Conservation (phyloP, 2,888 invertebrate genomes). For the Archips xylosteana region DNA sequence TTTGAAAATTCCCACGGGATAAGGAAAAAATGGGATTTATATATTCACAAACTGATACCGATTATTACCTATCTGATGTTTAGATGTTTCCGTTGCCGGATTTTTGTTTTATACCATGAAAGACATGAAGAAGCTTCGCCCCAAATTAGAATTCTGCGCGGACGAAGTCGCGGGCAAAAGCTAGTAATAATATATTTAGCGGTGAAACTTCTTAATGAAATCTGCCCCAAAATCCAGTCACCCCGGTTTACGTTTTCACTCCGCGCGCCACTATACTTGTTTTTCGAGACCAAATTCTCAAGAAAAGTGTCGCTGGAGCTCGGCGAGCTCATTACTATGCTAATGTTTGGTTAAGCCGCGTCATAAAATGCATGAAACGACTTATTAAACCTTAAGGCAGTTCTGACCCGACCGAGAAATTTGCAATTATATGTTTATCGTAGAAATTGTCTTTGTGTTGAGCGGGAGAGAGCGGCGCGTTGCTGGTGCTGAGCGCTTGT, state of each 20-base stretch:
- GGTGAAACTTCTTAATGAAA: background rate
- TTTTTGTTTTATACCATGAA: no score
- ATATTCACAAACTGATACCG: no score
- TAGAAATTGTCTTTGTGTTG: constrained; percentile 3
- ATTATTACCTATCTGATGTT: no score
- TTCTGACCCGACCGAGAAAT: constrained; percentile 15
- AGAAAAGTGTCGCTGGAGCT: constrained; percentile 7
- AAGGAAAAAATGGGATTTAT: no score
- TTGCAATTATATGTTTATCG: constrained; percentile 25
- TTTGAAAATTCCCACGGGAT: no score
- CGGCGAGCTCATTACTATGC: constrained; percentile 21
- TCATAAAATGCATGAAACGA: constrained; percentile 15
- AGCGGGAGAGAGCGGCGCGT: background rate
- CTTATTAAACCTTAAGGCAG: constrained; percentile 30
- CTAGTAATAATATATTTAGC: background rate
- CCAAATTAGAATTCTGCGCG: no score
- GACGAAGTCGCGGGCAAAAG: no score
- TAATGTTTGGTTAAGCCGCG: constrained; percentile 25
- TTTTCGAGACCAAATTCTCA: constrained; percentile 7
- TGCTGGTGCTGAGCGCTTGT: background rate
- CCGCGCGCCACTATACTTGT: background rate
- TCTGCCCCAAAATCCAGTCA: background rate
- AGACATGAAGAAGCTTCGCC: no score
- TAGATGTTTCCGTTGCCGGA: no score
- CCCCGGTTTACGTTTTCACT: background rate